These are phyloP conservation scores for Scleropages formosus DNA, from an alignment of 2,797 vertebrate species.

Conservation along the genomic window DNA sequence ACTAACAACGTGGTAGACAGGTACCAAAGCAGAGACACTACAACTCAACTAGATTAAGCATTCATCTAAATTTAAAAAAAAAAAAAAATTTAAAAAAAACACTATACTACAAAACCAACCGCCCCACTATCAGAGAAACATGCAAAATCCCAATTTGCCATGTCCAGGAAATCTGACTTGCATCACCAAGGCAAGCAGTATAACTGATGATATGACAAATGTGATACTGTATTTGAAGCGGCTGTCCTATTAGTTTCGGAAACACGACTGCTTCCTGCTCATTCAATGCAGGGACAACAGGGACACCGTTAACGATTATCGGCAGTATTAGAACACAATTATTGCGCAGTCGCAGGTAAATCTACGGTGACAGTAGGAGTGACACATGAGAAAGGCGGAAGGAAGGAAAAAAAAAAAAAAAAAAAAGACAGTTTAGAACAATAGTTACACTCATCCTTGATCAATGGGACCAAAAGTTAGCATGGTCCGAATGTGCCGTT, in stretches of 20 bases:
- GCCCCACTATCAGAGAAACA: conserved; percentile 19
- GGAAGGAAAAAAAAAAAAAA: too few relatives aligned
- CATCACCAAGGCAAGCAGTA: background rate
- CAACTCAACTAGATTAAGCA: conserved; percentile 1
- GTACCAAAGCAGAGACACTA: conserved; percentile 1
- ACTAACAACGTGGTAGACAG: too few relatives aligned
- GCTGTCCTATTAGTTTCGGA: conserved; percentile 19
- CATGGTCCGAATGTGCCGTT: conserved; percentile 44
- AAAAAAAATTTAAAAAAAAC: background rate
- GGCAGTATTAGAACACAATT: too few relatives aligned
- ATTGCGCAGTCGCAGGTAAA: too few relatives aligned
- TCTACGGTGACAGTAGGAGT: conserved; percentile 19
- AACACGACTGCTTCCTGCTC: background rate
- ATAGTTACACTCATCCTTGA: conserved; percentile 56
- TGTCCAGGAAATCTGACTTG: background rate
- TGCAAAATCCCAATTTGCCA: conserved; percentile 20
- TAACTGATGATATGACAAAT: background rate
- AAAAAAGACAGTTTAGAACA: conserved; percentile 47
- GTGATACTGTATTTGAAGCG: background rate
- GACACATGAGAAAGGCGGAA: conserved; percentile 22
- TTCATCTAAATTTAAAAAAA: too few relatives aligned
- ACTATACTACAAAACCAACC: background rate
- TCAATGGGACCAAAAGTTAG: conserved; percentile 55
- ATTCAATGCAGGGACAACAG: background rate
- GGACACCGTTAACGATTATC: too few relatives aligned